These are phyloP conservation scores for Tyria jacobaeae DNA, from an alignment of 2,888 invertebrate genomes.

Conservation along the genomic window DNA sequence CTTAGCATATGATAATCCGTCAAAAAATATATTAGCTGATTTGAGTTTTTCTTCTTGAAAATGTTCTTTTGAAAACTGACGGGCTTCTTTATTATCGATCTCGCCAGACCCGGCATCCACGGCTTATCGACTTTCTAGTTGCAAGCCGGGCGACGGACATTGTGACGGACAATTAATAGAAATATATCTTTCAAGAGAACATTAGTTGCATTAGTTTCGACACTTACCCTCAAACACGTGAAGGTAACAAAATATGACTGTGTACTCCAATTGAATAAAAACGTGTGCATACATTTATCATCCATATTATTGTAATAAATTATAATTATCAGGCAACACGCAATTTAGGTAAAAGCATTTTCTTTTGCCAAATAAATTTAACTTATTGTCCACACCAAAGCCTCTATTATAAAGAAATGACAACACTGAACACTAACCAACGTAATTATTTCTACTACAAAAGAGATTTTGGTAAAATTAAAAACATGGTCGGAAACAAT, in stretches of 20 bases:
- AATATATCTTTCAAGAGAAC: too few species aligned
- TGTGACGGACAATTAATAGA: too few species aligned
- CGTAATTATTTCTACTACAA: constrained; percentile 37
- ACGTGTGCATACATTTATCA: neutral
- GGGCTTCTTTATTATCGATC: neutral
- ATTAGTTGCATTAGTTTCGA: too few species aligned
- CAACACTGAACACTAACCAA: constrained; percentile 20
- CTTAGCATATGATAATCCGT: neutral
- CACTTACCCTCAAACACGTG: too few species aligned
- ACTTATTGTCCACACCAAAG: neutral
- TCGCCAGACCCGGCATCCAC: neutral
- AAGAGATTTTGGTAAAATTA: constrained; percentile 41
- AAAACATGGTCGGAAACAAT: constrained; percentile 34
- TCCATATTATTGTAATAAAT: neutral
- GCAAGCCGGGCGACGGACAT: neutral
- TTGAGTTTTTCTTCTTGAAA: neutral
- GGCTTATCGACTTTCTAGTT: neutral
- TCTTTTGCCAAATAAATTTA: neutral
- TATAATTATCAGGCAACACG: neutral
- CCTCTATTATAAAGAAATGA: constrained; percentile 25
- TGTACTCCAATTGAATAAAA: neutral
- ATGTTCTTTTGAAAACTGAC: too few species aligned
- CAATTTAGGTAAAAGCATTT: neutral
- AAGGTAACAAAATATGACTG: too few species aligned
- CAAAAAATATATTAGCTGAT: neutral